Evolutionary conservation across 37 sponge, comb jelly and placozoan species (phyloP), one percentile per base, ranked within the genome.

Genomic region (Cladorhizidae sp.): DNA sequence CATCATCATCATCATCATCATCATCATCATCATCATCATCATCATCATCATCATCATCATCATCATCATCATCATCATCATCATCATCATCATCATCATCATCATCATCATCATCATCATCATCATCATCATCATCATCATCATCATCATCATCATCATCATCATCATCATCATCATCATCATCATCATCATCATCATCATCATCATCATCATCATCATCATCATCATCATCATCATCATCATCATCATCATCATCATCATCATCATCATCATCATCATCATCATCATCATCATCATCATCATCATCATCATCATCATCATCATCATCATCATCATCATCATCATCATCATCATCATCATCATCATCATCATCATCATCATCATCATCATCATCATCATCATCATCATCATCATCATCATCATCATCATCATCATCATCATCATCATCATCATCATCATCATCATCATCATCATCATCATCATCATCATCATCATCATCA

Each of bases 1-100:
- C 56, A 54, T 54, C 56, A 54, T 54, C 56, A 54, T 54, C 56
- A 54, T 54, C 56, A 54, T 54, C 56, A 54, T 54, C 56, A 54
- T 54, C 56, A 54, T 54, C 56, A 54, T 54, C 56, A 54, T 54
- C 56, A 54, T 54, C 56, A 54, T 54, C 56, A 54, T 54, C 56
- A 54, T 54, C 56, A 54, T 54, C 56, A 54, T 54, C 56, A 54
- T 54, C 56, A 54, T 54, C 56, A 54, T 54, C 56, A 54, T 54
- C 56, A 54, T 54, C 56, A 54, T 54, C 56, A 54, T 18, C 18
- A 18, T 54, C 56, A 54, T 54, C 56, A 54, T 54, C 56, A 54
- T 54, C 56, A 54, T 54, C 56, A 54, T 54, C 56, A 54, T 54
- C 56, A 54, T 54, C 56, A 54, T 54, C 56, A 54, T 54, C 56